Evolutionary conservation across 2,113 vertebrate species (phyloP).

Genomic region (Alexandromys fortis): DNA sequence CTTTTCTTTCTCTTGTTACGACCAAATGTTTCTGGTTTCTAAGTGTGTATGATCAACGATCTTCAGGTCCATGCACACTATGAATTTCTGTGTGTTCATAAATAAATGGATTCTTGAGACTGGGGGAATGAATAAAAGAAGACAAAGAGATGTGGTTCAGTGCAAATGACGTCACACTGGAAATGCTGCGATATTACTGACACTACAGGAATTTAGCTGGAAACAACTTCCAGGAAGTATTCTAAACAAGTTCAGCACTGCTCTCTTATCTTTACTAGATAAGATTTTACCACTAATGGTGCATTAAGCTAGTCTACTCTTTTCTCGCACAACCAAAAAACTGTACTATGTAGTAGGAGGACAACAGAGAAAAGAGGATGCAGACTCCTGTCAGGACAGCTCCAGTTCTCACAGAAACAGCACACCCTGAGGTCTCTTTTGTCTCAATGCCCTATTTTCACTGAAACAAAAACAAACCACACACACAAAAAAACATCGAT

Average conservation of each 20-base stretch:
- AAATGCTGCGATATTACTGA: not conserved
- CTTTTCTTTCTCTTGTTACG: not conserved
- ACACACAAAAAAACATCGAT: not conserved
- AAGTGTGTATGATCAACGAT: not conserved
- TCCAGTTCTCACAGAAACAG: not conserved
- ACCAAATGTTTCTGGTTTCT: not conserved
- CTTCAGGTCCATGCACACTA: not conserved
- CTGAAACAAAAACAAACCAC: not conserved
- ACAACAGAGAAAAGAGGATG: not conserved
- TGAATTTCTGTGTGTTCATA: not conserved
- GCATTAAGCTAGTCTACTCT: not conserved
- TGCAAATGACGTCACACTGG: not conserved
- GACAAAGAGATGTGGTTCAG: not conserved
- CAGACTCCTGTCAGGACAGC: rapidly evolving
- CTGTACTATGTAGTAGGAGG: not conserved
- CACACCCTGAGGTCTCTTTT: not conserved
- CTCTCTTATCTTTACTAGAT: not conserved
- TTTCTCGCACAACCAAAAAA: not conserved
- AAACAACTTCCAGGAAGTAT: not conserved
- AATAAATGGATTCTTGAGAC: not conserved
- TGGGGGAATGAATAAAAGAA: too few species aligned
- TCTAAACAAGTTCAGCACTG: not conserved
- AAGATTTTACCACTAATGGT: not conserved
- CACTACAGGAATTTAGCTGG: not conserved
- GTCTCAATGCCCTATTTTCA: not conserved